Conservation (phyloP, 2,797 vertebrate species). For the Lutjanus campechanus region DNA sequence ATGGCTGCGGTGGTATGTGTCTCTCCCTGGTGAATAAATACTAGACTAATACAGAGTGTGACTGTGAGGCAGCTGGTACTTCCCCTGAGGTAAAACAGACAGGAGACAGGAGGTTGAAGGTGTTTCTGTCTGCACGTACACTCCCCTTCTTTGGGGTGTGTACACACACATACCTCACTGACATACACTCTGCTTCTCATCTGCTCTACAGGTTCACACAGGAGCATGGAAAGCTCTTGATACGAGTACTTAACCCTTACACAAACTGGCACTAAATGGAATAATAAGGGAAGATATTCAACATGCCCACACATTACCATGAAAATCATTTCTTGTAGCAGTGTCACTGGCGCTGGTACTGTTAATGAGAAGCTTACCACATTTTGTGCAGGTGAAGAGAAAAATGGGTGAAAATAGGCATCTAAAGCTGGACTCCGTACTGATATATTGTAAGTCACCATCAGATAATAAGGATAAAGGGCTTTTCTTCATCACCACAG, state of each 20-base stretch:
- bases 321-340: slow-evolving; percentile 8
- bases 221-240: slow-evolving; percentile 64
- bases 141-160: slow-evolving; percentile 77
- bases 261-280: slow-evolving; percentile 29
- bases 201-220: slow-evolving; percentile 83
- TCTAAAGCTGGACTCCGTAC: slow-evolving; percentile 24
- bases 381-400: slow-evolving; percentile 4
- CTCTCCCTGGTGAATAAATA: slow-evolving; percentile 67
- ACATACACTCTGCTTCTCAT: slow-evolving; percentile 73
- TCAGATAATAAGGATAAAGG: slow-evolving; percentile 70
- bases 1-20: slow-evolving; percentile 71
- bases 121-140: slow-evolving; percentile 75
- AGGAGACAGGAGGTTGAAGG: slow-evolving; percentile 79
- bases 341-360: not conserved
- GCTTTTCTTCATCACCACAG: slow-evolving; percentile 50
- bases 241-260: slow-evolving; percentile 70
- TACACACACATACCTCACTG: slow-evolving; percentile 74
- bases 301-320: slow-evolving; percentile 1
- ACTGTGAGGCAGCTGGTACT: slow-evolving; percentile 63
- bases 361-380: slow-evolving; percentile 9
- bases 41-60: slow-evolving; percentile 49
- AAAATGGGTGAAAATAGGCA: slow-evolving; percentile 22
- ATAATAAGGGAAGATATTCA: slow-evolving; percentile 8
- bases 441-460: slow-evolving; percentile 47
- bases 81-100: slow-evolving; percentile 76